Evolutionary conservation across 2,797 vertebrate species (phyloP).

Genomic region (Loriculus beryllinus): DNA sequence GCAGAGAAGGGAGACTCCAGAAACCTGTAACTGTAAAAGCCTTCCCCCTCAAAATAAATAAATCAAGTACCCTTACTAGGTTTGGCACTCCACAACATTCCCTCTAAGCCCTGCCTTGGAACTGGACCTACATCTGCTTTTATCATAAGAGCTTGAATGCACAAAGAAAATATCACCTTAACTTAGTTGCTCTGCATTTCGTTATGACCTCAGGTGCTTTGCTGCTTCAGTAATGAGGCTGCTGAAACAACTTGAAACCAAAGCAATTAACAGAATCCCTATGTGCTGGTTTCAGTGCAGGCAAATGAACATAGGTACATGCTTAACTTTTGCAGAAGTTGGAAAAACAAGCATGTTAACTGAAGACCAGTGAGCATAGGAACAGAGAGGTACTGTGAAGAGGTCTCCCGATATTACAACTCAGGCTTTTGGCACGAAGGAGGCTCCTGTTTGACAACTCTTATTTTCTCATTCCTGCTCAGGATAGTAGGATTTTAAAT

Average conservation of each 20-base stretch:
- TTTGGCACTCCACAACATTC: neutral
- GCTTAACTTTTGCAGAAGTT: neutral
- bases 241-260: neutral
- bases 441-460: neutral
- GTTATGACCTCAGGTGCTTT: neutral
- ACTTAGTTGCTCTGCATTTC: neutral
- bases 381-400: neutral
- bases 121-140: neutral
- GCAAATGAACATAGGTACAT: fast-evolving
- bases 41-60: neutral
- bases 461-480: neutral
- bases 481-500: neutral
- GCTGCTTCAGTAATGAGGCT: neutral
- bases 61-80: neutral
- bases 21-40: neutral
- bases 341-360: neutral
- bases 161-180: neutral
- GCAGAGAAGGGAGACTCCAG: neutral
- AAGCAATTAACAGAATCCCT: neutral
- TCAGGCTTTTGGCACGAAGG: neutral
- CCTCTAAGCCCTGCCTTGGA: neutral
- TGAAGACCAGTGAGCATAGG: neutral
- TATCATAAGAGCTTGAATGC: neutral
- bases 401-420: fast-evolving
- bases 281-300: neutral